Base-by-base conservation (phyloP, 2,888 invertebrate species). In the Hypolimnas misippus region DNA sequence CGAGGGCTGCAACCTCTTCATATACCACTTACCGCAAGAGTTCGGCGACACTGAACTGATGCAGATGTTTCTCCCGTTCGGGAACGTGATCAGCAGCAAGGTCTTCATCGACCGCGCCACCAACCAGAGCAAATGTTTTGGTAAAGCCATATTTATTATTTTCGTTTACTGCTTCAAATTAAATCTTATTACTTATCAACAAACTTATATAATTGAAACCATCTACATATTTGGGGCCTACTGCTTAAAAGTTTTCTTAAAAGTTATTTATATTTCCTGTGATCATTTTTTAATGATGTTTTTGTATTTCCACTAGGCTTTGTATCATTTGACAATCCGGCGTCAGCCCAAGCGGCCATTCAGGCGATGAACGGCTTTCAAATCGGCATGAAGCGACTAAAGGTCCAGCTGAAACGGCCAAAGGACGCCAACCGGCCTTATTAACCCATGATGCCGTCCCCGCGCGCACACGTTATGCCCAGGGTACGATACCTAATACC, bases 351-450 rank as follows among this genome's bases (percentile, higher is more conserved):
- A 92, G 96, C 98, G 75, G 99, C 99, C 77, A 99, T 99, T 89
- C 98, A 99, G 92, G 97, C 99, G 79, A 99, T 99, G 99, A 99
- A 99, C 93, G 99, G 99, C 86, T 99, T 99, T 93, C 99, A 99
- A 93, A 99, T 99, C 91, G 99, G 99, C 84, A 99, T 99, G 99
- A 99, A 99, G 94, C 95, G 99, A 86, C 96, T 99, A 87, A 99
- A 99, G 94, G 99, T 99, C 82, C 99, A 99, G 93, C 95, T 99
- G 93, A 99, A 99, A 93, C 95, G 99, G 94, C 99, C 99, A 92
- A 98, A 98, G 94, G 98, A 98, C 92, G 98, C 98, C 86, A 98
- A 96, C 93, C 95, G 98, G 94, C 98, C 98, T 88, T 99, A 99
- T 96, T 99, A 97, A 96, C 96, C 83, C 93, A 85, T 80, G 80